A percentile compares a stretch with the other conserved stretches of the same genome.
These are phyloP conservation scores for Magallana gigas DNA, from an alignment of 1,140 invertebrate genomes.

Conservation along the genomic window DNA sequence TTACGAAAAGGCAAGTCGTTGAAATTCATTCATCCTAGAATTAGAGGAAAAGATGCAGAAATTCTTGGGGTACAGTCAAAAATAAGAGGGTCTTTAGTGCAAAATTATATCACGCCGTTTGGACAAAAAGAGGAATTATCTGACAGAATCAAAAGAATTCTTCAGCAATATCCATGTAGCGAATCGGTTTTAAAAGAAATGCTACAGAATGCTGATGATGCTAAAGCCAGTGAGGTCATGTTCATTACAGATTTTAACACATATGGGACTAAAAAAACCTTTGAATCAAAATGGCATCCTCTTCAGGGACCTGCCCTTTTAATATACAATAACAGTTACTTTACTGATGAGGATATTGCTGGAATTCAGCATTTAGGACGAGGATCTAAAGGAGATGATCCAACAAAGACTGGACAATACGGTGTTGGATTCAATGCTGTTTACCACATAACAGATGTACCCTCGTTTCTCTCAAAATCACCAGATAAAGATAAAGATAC, in stretches of 20 bases:
- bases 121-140: constrained; percentile 74
- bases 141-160: constrained; percentile 68
- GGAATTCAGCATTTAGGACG: constrained; percentile 73
- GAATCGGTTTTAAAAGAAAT: constrained; percentile 72
- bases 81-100: constrained; percentile 47
- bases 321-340: constrained; percentile 74
- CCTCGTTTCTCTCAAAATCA: constrained; percentile 72
- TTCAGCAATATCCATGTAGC: constrained; percentile 72
- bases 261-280: constrained; percentile 61
- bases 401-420: constrained; percentile 72
- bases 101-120: constrained; percentile 59
- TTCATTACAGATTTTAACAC: constrained; percentile 72
- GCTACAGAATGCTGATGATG: constrained; percentile 80
- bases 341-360: constrained; percentile 71
- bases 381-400: constrained; percentile 69
- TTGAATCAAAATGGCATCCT: constrained; percentile 62
- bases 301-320: constrained; percentile 74
- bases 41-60: constrained; percentile 54
- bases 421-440: constrained; percentile 77
- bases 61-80: constrained; percentile 67
- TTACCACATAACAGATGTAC: constrained; percentile 76
- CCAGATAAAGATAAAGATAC: constrained; percentile 64
- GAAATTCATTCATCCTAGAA: constrained; percentile 59
- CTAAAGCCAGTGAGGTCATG: constrained; percentile 73
- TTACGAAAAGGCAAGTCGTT: constrained; percentile 56